Conservation (phyloP, 2,888 invertebrate species). For the Seira sanloemensis region DNA sequence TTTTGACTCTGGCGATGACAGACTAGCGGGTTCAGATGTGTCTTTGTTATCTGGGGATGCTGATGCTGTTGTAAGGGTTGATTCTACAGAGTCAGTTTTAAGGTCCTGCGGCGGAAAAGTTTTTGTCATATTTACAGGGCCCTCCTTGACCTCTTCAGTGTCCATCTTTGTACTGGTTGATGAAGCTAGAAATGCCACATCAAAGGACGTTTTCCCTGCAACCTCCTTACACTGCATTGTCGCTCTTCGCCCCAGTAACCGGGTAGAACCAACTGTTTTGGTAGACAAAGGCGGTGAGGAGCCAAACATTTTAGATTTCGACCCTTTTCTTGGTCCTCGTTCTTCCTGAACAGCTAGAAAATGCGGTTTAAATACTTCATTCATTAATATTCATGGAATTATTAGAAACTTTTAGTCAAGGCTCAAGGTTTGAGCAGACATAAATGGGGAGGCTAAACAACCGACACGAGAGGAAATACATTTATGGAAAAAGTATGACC, state of each 20-base stretch:
- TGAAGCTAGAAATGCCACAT: constrained; percentile 28
- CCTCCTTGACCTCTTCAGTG: background rate
- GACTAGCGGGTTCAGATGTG: too few relatives aligned
- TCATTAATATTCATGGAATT: too few relatives aligned
- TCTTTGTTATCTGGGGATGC: too few relatives aligned
- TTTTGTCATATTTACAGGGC: too few relatives aligned
- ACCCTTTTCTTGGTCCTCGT: constrained; percentile 83
- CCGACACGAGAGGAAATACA: background rate
- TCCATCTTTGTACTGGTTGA: constrained; percentile 26
- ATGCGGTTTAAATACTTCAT: constrained; percentile 24
- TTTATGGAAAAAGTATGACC: too few relatives aligned
- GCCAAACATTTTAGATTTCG: constrained; percentile 59
- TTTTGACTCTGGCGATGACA: background rate
- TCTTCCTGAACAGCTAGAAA: constrained; percentile 88
- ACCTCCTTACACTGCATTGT: background rate
- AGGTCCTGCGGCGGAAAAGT: too few relatives aligned
- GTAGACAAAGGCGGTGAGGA: background rate
- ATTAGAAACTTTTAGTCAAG: too few relatives aligned
- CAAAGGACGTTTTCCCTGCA: constrained; percentile 20
- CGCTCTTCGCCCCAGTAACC: background rate
- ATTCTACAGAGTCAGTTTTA: too few relatives aligned
- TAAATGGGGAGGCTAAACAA: background rate
- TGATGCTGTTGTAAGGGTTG: background rate
- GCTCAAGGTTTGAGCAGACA: too few relatives aligned
- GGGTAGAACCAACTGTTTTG: background rate